Conservation (phyloP, 2,888 invertebrate species). For the Habrosyne pyritoides region DNA sequence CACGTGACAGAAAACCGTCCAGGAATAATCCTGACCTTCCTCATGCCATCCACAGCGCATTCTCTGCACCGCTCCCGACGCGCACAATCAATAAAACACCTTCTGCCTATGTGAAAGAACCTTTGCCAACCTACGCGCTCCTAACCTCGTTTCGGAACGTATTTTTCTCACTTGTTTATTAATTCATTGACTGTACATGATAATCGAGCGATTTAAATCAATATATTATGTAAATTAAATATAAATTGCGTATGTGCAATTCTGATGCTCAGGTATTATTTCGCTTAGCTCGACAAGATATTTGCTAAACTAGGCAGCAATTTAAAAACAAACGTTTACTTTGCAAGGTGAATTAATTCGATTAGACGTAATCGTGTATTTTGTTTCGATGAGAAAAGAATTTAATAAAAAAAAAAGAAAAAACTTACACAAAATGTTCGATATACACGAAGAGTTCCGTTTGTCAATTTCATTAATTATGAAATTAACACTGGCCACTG, state of each 20-base stretch:
- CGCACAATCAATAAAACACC: conserved; percentile 62
- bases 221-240: background rate
- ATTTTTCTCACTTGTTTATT: background rate
- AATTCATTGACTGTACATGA: background rate
- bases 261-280: background rate
- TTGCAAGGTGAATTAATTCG: background rate
- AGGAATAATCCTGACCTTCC: conserved; percentile 64
- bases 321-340: background rate
- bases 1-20: conserved; percentile 17
- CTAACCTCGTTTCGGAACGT: background rate
- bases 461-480: conserved; percentile 6
- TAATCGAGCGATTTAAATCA: background rate
- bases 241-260: background rate
- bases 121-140: conserved; percentile 14
- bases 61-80: conserved; percentile 42
- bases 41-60: conserved; percentile 55
- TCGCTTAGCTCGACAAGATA: background rate
- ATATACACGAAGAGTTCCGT: background rate
- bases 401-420: background rate
- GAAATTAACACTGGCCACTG: conserved; percentile 18
- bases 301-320: background rate
- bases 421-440: background rate
- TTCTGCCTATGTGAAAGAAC: conserved; percentile 17
- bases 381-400: background rate
- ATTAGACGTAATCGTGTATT: background rate